Conservation (phyloP, 1,140 invertebrate genomes). For the Portunus trituberculatus region DNA sequence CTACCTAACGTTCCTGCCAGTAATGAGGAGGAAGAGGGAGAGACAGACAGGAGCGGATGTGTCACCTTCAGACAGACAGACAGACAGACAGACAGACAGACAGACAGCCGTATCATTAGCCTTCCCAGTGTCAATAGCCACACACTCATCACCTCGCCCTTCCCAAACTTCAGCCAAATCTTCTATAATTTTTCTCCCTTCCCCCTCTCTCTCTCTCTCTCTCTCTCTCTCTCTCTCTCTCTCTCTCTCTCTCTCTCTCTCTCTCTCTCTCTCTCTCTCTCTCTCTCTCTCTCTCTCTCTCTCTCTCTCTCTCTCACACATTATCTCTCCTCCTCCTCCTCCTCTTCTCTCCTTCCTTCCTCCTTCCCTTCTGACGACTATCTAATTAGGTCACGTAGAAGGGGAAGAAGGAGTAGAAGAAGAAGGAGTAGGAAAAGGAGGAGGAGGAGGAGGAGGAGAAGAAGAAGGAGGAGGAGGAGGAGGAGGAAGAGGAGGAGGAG, state of each 20-base stretch:
- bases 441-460: too few species aligned
- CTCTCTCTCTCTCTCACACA: neutral
- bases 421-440: neutral
- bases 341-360: neutral
- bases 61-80: neutral
- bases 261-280: too few species aligned
- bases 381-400: neutral
- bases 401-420: neutral
- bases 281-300: neutral
- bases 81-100: neutral
- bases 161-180: neutral
- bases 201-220: neutral
- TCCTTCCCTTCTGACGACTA: neutral
- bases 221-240: neutral
- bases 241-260: neutral
- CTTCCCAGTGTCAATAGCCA: neutral
- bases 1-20: neutral
- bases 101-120: neutral
- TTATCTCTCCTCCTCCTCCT: neutral
- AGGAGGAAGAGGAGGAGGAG: too few species aligned
- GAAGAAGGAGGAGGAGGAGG: too few species aligned
- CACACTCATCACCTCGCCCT: neutral
- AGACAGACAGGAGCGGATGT: neutral
- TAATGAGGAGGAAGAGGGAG: neutral
- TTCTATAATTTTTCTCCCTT: neutral